Evolutionary conservation across 2,113 vertebrate genomes (phyloP).

Genomic region (Fregetta grallaria): DNA sequence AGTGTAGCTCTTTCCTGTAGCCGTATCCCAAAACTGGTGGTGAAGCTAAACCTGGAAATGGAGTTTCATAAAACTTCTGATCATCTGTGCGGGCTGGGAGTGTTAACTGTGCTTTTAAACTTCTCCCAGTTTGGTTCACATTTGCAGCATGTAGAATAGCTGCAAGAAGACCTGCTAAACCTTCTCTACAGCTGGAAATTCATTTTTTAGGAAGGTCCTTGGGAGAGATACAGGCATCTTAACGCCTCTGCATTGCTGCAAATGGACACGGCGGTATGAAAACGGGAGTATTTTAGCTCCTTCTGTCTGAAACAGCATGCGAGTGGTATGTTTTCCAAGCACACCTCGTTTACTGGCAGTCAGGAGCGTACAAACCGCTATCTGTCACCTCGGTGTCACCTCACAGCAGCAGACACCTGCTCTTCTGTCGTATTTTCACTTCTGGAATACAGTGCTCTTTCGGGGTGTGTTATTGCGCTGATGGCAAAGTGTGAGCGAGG

Average conservation of each 20-base stretch:
- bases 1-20: neutral
- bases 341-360: neutral
- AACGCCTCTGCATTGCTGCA: neutral
- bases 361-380: neutral
- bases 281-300: neutral
- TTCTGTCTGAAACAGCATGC: neutral
- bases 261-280: fast-evolving
- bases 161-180: neutral
- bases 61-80: too few relatives aligned
- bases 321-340: neutral
- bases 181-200: neutral
- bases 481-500: neutral
- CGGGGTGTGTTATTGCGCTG: neutral
- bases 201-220: too few relatives aligned
- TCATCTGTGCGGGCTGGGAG: neutral
- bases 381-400: fast-evolving
- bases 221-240: too few relatives aligned
- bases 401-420: neutral
- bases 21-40: neutral
- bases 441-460: neutral
- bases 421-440: neutral
- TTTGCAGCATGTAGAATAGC: neutral
- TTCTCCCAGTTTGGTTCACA: neutral
- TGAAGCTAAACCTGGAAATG: neutral
- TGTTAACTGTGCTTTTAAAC: neutral